These are phyloP conservation scores for Andrena camellia DNA, from an alignment of 2,888 invertebrate genomes.

Conservation along the genomic window DNA sequence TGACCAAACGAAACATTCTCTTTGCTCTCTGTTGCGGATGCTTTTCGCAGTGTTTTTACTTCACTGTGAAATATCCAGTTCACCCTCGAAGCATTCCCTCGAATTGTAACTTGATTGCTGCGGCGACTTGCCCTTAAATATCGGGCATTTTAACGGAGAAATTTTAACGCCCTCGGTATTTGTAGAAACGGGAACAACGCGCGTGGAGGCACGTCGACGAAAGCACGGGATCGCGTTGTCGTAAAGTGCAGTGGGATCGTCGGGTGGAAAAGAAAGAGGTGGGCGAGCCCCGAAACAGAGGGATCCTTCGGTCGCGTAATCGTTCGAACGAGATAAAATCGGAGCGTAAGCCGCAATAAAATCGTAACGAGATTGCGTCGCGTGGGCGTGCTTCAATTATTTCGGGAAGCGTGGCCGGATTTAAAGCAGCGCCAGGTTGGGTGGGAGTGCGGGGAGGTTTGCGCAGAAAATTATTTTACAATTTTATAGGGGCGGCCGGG, in stretches of 20 bases:
- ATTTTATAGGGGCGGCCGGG: conserved; percentile 63
- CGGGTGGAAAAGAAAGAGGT: conserved; percentile 7
- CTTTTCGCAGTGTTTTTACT: not conserved
- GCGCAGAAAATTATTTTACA: conserved; percentile 68
- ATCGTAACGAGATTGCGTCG: conserved; percentile 69
- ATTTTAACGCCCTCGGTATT: not conserved
- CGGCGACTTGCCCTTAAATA: too few species aligned
- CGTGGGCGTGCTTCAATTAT: conserved; percentile 70
- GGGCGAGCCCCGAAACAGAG: conserved; percentile 48
- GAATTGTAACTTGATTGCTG: too few species aligned
- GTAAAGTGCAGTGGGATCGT: not conserved
- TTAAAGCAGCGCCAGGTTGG: conserved; percentile 58
- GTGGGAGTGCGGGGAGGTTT: conserved; percentile 39
- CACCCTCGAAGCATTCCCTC: too few species aligned
- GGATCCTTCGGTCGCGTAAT: conserved; percentile 59
- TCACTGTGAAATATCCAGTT: not conserved
- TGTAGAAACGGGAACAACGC: not conserved
- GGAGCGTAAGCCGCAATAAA: conserved; percentile 67
- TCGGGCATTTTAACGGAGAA: not conserved
- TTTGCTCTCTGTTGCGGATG: not conserved
- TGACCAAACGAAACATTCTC: not conserved
- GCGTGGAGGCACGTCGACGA: too few species aligned
- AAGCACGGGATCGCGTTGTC: not conserved
- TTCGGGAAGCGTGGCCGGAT: conserved; percentile 63
- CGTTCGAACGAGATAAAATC: conserved; percentile 69